phyloP scores from a whole-genome alignment of 2,888 invertebrate genomes.

The Trachelus troglodyta region DNA sequence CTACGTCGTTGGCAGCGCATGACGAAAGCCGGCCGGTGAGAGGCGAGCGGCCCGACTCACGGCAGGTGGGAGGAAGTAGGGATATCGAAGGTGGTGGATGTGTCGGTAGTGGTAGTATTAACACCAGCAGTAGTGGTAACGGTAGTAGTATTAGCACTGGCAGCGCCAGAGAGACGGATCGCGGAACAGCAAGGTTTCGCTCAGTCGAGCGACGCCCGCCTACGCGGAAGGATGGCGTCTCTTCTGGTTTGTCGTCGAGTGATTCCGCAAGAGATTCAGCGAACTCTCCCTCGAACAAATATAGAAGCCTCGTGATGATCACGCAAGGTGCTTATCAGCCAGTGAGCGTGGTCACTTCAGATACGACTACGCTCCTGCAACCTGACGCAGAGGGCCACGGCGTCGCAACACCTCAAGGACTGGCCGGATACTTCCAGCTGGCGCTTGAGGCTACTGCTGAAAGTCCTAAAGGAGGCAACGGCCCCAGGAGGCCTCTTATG shows the following conservation, averaged over 20 bases:
- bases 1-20: slow-evolving; percentile 69
- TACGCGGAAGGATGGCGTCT: slow-evolving; percentile 56
- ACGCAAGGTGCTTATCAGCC: slow-evolving; percentile 75
- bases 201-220: slow-evolving; percentile 64
- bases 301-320: slow-evolving; percentile 91
- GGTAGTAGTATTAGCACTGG: slow-evolving; percentile 37
- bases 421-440: slow-evolving; percentile 66
- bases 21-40: slow-evolving; percentile 40
- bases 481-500: slow-evolving; percentile 54
- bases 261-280: slow-evolving; percentile 45
- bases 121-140: slow-evolving; percentile 44
- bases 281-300: slow-evolving; percentile 67
- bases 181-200: slow-evolving; percentile 61
- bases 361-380: slow-evolving; percentile 79
- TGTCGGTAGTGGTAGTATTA: slow-evolving; percentile 40
- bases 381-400: slow-evolving; percentile 69
- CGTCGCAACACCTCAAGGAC: slow-evolving; percentile 72
- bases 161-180: slow-evolving; percentile 46
- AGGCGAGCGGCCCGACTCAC: slow-evolving; percentile 32
- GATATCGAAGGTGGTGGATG: slow-evolving; percentile 11
- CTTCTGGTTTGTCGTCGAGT: slow-evolving; percentile 65
- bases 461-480: slow-evolving; percentile 39
- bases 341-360: slow-evolving; percentile 81
- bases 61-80: slow-evolving; percentile 27
- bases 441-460: slow-evolving; percentile 58